Evolutionary conservation across 2,888 invertebrate species (phyloP), one percentile per base, ranked within the genome.

Genomic region (Octodonta nipae): DNA sequence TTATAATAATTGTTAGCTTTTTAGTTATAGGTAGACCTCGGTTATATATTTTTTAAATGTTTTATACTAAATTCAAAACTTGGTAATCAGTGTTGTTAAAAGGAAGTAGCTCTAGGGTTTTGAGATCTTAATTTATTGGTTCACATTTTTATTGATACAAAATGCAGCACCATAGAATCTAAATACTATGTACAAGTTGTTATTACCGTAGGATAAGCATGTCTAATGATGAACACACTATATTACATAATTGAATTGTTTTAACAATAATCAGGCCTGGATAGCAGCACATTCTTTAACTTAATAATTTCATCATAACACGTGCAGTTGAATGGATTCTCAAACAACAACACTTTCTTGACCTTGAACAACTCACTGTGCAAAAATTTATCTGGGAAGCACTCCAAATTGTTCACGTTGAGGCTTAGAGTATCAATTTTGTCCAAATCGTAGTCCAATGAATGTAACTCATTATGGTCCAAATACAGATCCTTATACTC

Each of bases 381-480:
- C 35, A 52, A 36, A 35, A 51, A 47, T 17, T 53, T 44, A 10
- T 48, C 45, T 2, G 49, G 43, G 15, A 52, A 36, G 37, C 54
- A 54, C 13, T 43, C 38, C 27, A 54, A 43, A 25, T 47, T 39
- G 28, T 54, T 52, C 3, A 47, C 47, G 10, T 47, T 43, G 20
- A 54, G 39, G 37, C 46, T 45, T 3, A 47, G 36, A 13, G 45
- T 46, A 12, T 44, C 47, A 15, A 49, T 44, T 31, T 45, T 47
- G 8, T 36, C 40, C 13, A 49, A 34, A 22, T 35, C 30, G 15
- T 41, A 29, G 11, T 48, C 40, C 7, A 51, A 40, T 17, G 43
- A 40, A 5, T 35, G 31, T 22, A 54, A 28, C 30, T 54, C 48
- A 26, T 54, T 54, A 30, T 50, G 48, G 20, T 52, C 51, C 29